Conservation (phyloP, 1,140 invertebrate species). For the Globodera rostochiensis region DNA sequence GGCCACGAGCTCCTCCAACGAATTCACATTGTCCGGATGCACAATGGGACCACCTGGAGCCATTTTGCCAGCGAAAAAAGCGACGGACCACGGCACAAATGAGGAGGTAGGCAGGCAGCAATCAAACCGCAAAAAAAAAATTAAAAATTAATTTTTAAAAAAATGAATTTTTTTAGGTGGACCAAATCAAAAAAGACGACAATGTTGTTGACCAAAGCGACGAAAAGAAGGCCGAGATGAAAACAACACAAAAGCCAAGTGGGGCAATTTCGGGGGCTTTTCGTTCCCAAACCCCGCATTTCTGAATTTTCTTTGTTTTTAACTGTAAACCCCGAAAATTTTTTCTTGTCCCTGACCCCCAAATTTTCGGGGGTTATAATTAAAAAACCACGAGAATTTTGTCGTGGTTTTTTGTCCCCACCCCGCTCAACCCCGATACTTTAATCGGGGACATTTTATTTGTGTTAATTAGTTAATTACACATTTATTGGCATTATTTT, state of each 20-base stretch:
- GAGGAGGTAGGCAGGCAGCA: not conserved
- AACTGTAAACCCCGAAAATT: no score
- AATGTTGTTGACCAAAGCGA: not conserved
- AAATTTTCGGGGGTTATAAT: no score
- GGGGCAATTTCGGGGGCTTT: not conserved
- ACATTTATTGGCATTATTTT: not conserved
- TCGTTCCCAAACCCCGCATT: no score
- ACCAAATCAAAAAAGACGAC: not conserved
- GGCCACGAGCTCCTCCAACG: conserved; percentile 68
- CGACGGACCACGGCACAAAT: conserved; percentile 2
- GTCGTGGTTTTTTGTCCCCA: no score
- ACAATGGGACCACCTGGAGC: conserved; percentile 60
- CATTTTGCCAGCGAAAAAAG: not conserved
- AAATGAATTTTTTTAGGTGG: not conserved
- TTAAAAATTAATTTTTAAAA: not conserved
- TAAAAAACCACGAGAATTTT: no score
- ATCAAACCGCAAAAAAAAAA: not conserved
- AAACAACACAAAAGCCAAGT: not conserved
- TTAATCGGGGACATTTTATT: no score
- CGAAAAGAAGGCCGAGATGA: not conserved
- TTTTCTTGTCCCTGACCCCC: no score
- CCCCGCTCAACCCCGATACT: no score
- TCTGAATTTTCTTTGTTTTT: no score
- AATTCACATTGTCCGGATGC: conserved; percentile 73
- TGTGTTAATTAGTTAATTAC: no score